Evolutionary conservation across 2,797 vertebrate genomes (phyloP), one percentile per base, ranked within the genome.

Genomic region (Anableps anableps): DNA sequence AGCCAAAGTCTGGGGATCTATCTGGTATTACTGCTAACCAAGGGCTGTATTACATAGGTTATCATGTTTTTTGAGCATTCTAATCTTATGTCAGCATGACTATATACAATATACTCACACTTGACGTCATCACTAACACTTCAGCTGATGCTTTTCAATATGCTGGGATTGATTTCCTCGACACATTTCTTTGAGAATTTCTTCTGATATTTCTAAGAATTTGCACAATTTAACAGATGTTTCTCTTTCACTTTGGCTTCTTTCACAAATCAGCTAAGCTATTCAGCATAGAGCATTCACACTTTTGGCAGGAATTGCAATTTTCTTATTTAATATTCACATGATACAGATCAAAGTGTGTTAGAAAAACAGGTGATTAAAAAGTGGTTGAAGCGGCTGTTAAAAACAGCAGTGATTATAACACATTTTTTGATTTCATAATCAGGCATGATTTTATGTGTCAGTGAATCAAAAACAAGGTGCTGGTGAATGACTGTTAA

Each of bases 401-500:
- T 79, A 47, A 80, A 66, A 53, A 31, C 72, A 31, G 73, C 23
- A 19, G 71, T 75, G 14, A 86, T 85, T 66, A 76, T 50, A 80
- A 4, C 41, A 47, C 0, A 4, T 45, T 71, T 72, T n/a, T 75
- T 71, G 0, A 48, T 55, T 71, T 16, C 31, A 50, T 48, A 51
- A 79, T 48, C 38, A 74, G 55, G 68, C 16, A 31, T 58, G 55
- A 75, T n/a, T 71, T 47, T 45, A 43, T 47, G 43, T 74, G 58
- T 74, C 36, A 47, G 43, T 83, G 77, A 77, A 80, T 91, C 76
- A 85, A 82, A 62, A 73, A 74, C 48, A 36, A 78, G 13, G 64
- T 92, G 90, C 83, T 88, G 91, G 82, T 89, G 85, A 86, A 83
- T 85, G 80, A 90, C 79, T 77, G 82, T 91, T 89, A 91, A 85